Evolutionary conservation across 2,797 vertebrate species (phyloP).

Genomic region (Notolabrus celidotus): DNA sequence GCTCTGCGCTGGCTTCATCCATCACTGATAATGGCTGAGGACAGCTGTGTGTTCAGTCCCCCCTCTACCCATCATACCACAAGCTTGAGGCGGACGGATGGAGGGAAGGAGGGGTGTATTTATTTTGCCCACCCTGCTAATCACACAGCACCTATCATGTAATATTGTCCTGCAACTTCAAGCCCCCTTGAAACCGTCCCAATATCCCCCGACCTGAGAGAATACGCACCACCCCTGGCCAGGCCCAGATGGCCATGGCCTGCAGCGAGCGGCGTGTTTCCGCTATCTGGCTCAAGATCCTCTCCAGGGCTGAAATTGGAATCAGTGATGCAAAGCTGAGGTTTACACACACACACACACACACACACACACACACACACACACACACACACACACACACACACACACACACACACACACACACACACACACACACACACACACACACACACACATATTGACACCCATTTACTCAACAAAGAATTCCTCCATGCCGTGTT

Average conservation of each 20-base stretch:
- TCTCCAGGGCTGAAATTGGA: conserved; percentile 81
- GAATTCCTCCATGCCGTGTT: conserved; percentile 19
- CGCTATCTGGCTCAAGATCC: conserved; percentile 60
- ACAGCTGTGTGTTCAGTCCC: conserved; percentile 86
- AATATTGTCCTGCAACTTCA: conserved; percentile 53
- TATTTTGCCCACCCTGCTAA: conserved; percentile 71
- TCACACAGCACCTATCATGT: conserved; percentile 63
- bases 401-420: conserved; percentile 16
- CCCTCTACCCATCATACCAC: conserved; percentile 78
- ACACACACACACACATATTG: conserved; percentile 12
- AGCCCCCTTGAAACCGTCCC: conserved; percentile 4
- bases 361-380: background rate
- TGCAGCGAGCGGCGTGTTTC: conserved; percentile 65
- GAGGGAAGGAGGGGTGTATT: conserved; percentile 81
- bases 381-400: conserved; percentile 16
- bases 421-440: conserved; percentile 16
- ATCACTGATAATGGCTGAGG: conserved; percentile 85
- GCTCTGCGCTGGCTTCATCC: conserved; percentile 86
- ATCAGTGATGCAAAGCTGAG: conserved; percentile 77
- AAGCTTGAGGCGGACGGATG: conserved; percentile 64
- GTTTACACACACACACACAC: conserved; percentile 14
- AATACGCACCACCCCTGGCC: conserved; percentile 72
- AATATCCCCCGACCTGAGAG: conserved; percentile 31
- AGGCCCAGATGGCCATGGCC: conserved; percentile 83
- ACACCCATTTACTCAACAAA: conserved; percentile 34